Evolutionary conservation across 2,113 vertebrate species (phyloP).

Genomic region (Petrocephalus microphthalmus): DNA sequence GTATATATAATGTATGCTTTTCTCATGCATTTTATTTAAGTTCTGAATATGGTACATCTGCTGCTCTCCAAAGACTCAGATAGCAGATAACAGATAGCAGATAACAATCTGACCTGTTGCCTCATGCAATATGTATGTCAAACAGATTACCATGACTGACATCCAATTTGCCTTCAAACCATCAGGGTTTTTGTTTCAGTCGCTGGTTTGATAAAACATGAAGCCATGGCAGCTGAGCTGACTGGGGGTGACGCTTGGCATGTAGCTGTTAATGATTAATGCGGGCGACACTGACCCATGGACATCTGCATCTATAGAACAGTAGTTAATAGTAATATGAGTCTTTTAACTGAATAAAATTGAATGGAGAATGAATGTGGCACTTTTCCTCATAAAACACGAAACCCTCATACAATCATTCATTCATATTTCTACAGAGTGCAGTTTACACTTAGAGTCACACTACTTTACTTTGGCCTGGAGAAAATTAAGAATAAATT

Average conservation of each 20-base stretch:
- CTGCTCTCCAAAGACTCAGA: too few species aligned
- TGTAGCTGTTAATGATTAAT: constrained; percentile 1
- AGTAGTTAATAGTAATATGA: background rate
- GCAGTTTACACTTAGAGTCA: background rate
- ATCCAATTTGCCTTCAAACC: background rate
- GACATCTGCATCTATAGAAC: background rate
- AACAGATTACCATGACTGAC: background rate
- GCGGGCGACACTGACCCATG: background rate
- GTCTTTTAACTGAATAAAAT: background rate
- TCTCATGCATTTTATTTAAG: background rate
- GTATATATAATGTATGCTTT: background rate
- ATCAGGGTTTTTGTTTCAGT: background rate
- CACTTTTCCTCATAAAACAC: background rate
- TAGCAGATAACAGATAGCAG: too few species aligned
- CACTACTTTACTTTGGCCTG: background rate
- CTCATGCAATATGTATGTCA: background rate
- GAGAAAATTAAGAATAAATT: background rate
- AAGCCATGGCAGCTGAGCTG: background rate
- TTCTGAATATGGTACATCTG: background rate
- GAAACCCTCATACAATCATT: background rate
- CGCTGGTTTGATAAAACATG: background rate
- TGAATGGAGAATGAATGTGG: background rate
- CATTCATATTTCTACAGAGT: background rate
- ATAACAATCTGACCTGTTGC: too few species aligned
- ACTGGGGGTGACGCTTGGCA: background rate